Evolutionary conservation across 2,113 vertebrate genomes (phyloP).

Genomic region (Microtus montanus): DNA sequence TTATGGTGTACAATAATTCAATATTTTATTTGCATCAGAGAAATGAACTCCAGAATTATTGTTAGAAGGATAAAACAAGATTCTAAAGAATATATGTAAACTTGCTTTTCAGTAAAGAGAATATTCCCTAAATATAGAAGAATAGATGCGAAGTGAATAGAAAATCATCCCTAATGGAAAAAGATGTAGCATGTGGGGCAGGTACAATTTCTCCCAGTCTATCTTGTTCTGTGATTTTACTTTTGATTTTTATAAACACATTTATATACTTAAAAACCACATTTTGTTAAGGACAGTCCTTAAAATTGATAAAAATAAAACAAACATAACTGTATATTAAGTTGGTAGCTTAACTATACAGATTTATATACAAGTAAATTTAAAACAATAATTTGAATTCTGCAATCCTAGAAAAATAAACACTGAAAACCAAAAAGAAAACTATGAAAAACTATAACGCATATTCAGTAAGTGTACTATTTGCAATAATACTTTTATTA

Average conservation of each 20-base stretch:
- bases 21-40: background rate
- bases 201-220: background rate
- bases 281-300: background rate
- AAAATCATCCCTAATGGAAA: background rate
- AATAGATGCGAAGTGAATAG: background rate
- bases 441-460: background rate
- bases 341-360: background rate
- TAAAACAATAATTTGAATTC: constrained; percentile 29
- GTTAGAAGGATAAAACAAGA: background rate
- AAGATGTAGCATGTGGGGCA: background rate
- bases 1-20: background rate
- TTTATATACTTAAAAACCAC: background rate
- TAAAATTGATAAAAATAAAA: background rate
- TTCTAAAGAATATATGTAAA: background rate
- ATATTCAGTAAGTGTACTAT: background rate
- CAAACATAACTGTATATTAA: background rate
- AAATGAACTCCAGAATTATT: background rate
- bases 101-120: background rate
- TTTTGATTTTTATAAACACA: constrained; percentile 3
- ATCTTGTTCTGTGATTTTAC: background rate
- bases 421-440: background rate
- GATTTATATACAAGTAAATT: background rate
- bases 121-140: background rate
- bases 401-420: background rate
- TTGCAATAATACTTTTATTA: background rate